Conservation (phyloP, 2,113 vertebrate genomes). For the Mobula birostris region DNA sequence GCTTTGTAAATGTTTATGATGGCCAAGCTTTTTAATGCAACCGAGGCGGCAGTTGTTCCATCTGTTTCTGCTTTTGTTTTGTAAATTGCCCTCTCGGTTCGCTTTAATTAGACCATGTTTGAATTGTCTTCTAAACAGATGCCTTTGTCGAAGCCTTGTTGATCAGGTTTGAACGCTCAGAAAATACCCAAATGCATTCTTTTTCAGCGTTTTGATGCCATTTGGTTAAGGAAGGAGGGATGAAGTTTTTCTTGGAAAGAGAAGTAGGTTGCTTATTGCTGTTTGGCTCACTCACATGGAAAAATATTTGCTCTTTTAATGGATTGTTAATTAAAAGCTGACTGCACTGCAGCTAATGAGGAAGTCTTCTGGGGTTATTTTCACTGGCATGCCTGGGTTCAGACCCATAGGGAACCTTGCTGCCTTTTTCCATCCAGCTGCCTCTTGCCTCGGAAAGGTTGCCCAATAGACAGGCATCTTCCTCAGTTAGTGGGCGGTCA, state of each 20-base stretch:
- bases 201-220: background rate
- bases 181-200: background rate
- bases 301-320: background rate
- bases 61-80: constrained; percentile 4
- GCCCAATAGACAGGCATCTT: background rate
- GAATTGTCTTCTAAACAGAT: background rate
- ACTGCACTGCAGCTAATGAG: background rate
- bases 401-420: background rate
- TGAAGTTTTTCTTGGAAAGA: background rate
- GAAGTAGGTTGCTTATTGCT: background rate
- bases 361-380: background rate
- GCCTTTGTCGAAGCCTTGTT: background rate
- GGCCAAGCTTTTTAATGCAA: background rate
- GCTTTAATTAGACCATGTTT: background rate
- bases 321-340: background rate
- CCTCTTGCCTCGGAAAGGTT: background rate
- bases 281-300: background rate
- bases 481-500: background rate
- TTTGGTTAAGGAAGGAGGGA: background rate
- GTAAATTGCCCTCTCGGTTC: background rate
- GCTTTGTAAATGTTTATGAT: constrained; percentile 33
- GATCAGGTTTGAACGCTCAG: background rate
- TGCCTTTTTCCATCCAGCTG: background rate
- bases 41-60: background rate
- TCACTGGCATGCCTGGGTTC: background rate